phyloP scores from a whole-genome alignment of 2,888 invertebrate species.

The Hirtodrosophila cameraria region DNA sequence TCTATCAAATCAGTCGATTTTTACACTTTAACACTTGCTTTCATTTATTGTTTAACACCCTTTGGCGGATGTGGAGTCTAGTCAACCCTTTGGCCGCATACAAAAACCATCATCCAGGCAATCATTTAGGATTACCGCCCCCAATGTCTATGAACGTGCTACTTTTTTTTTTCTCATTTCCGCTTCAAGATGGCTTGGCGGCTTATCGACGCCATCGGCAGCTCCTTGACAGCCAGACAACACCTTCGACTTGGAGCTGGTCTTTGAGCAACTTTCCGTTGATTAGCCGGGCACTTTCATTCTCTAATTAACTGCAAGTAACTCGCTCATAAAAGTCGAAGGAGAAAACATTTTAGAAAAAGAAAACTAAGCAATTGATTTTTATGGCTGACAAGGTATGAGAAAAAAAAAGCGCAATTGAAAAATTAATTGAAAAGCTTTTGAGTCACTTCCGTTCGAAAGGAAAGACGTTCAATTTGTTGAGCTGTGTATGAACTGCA shows the following conservation, averaged over 20 bases:
- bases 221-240: slow-evolving; percentile 36
- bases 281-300: slow-evolving; percentile 62
- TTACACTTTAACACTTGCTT: slow-evolving; percentile 25
- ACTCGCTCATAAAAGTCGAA: slow-evolving; percentile 60
- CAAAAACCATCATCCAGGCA: slow-evolving; percentile 36
- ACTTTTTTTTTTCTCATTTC: slow-evolving; percentile 55
- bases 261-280: slow-evolving; percentile 61
- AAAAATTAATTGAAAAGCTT: slow-evolving; percentile 67
- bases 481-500: slow-evolving; percentile 32
- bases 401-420: slow-evolving; percentile 34
- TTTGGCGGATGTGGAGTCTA: slow-evolving; percentile 29
- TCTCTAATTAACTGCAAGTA: slow-evolving; percentile 72
- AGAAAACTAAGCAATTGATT: slow-evolving; percentile 53
- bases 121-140: slow-evolving; percentile 46
- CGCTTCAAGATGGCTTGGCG: slow-evolving; percentile 41
- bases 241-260: slow-evolving; percentile 44
- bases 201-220: slow-evolving; percentile 31
- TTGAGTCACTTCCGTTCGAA: slow-evolving; percentile 23
- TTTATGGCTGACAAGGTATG: slow-evolving; percentile 41
- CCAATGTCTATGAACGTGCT: slow-evolving; percentile 7
- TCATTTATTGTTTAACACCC: slow-evolving; percentile 31
- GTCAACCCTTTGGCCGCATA: slow-evolving; percentile 34
- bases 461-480: slow-evolving; percentile 17
- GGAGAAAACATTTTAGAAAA: slow-evolving; percentile 18
- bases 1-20: slow-evolving; percentile 11